Evolutionary conservation across 1,140 invertebrate species (phyloP).

Genomic region (Danaus plexippus): DNA sequence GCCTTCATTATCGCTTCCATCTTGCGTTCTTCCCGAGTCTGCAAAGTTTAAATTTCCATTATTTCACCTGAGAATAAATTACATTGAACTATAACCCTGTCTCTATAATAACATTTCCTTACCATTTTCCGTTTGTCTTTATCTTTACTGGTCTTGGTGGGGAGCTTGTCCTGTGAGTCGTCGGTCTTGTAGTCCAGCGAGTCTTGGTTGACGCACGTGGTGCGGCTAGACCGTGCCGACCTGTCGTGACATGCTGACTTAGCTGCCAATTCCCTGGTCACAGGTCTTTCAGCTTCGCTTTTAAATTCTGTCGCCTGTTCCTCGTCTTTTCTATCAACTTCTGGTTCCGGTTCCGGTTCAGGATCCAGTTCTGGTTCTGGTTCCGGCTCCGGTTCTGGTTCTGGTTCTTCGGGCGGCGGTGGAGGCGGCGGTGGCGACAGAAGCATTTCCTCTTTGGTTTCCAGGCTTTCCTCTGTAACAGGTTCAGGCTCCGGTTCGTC

Average conservation of each 20-base stretch:
- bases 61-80: too few relatives aligned
- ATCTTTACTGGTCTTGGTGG: slow-evolving; percentile 50
- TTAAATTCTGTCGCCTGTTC: slow-evolving; percentile 17
- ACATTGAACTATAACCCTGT: slow-evolving; percentile 1
- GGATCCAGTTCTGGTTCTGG: slow-evolving; percentile 20
- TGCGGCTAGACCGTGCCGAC: slow-evolving; percentile 56
- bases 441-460: too few relatives aligned
- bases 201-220: slow-evolving; percentile 52
- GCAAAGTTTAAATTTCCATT: slow-evolving; percentile 25
- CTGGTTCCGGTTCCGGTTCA: slow-evolving; percentile 31
- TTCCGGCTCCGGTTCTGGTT: slow-evolving; percentile 20
- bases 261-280: slow-evolving; percentile 45
- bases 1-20: slow-evolving; percentile 96
- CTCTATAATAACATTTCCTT: slow-evolving; percentile 23
- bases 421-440: too few relatives aligned
- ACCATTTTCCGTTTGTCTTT: slow-evolving; percentile 72
- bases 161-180: slow-evolving; percentile 74
- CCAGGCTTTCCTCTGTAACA: not conserved
- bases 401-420: slow-evolving; percentile 12
- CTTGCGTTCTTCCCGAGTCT: slow-evolving; percentile 95
- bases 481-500: slow-evolving; percentile 8
- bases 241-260: slow-evolving; percentile 62
- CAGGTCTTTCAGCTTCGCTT: slow-evolving; percentile 41
- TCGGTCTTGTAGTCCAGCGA: slow-evolving; percentile 58
- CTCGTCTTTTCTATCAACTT: slow-evolving; percentile 21